phyloP scores from a whole-genome alignment of 2,113 vertebrate species.

The Menidia beryllina region DNA sequence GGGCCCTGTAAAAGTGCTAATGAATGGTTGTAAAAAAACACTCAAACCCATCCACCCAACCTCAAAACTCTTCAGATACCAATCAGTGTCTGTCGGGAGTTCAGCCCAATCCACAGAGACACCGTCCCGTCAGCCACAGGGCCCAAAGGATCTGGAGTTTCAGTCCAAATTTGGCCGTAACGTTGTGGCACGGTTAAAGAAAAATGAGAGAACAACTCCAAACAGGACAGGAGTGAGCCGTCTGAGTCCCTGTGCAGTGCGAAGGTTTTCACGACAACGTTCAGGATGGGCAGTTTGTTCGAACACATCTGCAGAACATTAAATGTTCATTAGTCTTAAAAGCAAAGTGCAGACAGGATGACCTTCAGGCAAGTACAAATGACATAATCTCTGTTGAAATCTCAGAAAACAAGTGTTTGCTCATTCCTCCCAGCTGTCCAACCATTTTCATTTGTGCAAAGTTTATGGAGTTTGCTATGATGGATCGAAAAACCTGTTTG shows the following conservation, averaged over 20 bases:
- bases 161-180: not conserved
- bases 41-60: not conserved
- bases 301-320: conserved; percentile 62
- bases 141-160: not conserved
- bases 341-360: conserved; percentile 51
- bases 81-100: not conserved
- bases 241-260: conserved; percentile 6
- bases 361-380: conserved; percentile 56
- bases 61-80: not conserved
- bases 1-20: too few relatives aligned
- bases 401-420: conserved; percentile 63
- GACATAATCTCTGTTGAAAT: conserved; percentile 58
- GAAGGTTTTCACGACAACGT: conserved; percentile 19
- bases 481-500: conserved; percentile 20
- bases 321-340: conserved; percentile 65
- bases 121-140: not conserved
- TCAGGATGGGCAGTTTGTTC: conserved; percentile 27
- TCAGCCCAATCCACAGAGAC: not conserved
- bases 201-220: not conserved
- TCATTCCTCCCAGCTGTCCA: conserved; percentile 57
- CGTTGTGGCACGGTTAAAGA: not conserved
- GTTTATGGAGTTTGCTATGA: conserved; percentile 15
- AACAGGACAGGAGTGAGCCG: conserved; percentile 1
- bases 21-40: not conserved
- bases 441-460: conserved; percentile 18